Evolutionary conservation across 2,888 invertebrate genomes (phyloP).

Genomic region (Steinernema carpocapsae): DNA sequence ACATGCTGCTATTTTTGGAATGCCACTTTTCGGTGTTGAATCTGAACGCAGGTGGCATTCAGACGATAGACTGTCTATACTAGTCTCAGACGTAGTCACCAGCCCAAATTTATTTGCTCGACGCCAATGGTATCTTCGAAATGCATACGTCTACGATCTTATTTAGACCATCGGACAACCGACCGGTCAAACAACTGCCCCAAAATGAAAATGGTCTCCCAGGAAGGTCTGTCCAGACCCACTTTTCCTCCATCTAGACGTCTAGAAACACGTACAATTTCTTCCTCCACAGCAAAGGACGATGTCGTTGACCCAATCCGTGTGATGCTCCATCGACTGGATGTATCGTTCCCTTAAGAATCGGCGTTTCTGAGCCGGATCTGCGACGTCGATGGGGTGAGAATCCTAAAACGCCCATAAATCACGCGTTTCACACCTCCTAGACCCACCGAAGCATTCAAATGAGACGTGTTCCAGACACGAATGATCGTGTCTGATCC

Average conservation of each 20-base stretch:
- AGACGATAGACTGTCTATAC: too few species aligned
- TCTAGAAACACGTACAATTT: constrained; percentile 83
- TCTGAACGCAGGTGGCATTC: too few species aligned
- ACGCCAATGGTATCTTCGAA: too few species aligned
- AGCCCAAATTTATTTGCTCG: too few species aligned
- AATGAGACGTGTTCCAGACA: constrained; percentile 73
- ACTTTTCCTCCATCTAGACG: too few species aligned
- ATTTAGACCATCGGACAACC: constrained; percentile 19
- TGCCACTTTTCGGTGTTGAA: too few species aligned
- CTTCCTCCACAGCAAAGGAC: constrained; percentile 94
- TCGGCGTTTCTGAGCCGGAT: not conserved
- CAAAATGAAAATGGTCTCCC: constrained; percentile 25
- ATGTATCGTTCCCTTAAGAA: constrained; percentile 75
- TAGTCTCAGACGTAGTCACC: too few species aligned
- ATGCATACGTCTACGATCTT: too few species aligned
- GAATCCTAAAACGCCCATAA: not conserved
- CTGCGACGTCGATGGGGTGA: not conserved
- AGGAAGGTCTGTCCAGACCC: too few species aligned
- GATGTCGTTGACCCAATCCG: constrained; percentile 99
- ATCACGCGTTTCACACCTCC: not conserved
- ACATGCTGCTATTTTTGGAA: too few species aligned
- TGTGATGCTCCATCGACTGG: constrained; percentile 98
- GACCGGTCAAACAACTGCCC: not conserved
- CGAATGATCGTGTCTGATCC: constrained; percentile 95
- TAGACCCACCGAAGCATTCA: constrained; percentile 68